Evolutionary conservation across 2,113 vertebrate genomes (phyloP).

Genomic region (Hydropotes inermis): DNA sequence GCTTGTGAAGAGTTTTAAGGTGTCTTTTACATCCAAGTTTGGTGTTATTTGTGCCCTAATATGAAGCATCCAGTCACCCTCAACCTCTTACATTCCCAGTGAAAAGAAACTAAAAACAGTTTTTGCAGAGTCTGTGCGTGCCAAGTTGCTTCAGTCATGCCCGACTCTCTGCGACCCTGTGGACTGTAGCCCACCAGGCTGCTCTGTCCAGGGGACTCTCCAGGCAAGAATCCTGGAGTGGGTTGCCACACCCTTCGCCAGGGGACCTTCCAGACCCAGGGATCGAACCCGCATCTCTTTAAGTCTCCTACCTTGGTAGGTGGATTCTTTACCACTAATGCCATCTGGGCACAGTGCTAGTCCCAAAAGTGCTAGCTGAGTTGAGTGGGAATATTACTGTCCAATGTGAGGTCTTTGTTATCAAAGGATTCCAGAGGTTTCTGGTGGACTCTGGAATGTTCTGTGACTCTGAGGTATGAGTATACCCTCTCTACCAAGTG

Average conservation of each 20-base stretch:
- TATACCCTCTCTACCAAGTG: neutral
- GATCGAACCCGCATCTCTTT: neutral
- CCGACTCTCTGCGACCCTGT: neutral
- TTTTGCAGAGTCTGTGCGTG: neutral
- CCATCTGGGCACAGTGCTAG: neutral
- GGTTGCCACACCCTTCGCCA: neutral
- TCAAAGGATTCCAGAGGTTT: neutral
- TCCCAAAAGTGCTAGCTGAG: neutral
- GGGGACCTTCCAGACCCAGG: neutral
- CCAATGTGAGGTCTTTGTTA: neutral
- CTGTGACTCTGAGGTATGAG: neutral
- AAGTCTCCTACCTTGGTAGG: neutral
- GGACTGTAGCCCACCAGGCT: neutral
- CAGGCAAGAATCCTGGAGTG: neutral
- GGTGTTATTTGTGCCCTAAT: neutral
- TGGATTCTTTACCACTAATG: neutral
- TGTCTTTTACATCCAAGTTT: neutral
- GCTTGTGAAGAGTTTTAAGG: neutral
- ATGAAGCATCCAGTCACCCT: neutral
- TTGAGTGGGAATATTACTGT: neutral
- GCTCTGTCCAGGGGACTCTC: neutral
- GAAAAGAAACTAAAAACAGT: neutral
- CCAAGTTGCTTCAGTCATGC: neutral
- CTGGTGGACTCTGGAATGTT: neutral
- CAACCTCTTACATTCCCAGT: neutral